Conservation (phyloP, 2,797 vertebrate species). For the Cuculus canorus region DNA sequence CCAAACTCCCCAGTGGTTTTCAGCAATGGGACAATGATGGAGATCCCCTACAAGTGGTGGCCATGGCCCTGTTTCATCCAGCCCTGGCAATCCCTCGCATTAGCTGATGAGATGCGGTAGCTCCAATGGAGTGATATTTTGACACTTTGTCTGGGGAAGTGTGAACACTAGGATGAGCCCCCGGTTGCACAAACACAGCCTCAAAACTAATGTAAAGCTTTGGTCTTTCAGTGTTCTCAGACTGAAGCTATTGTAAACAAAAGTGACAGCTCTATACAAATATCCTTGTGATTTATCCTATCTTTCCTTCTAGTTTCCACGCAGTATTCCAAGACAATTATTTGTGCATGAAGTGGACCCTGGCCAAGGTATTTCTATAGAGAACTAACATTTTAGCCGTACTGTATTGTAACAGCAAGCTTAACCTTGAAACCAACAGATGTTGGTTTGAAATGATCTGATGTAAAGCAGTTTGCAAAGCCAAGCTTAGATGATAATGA, state of each 20-base stretch:
- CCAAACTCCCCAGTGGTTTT: neutral
- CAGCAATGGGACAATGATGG: neutral
- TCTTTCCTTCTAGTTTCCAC: neutral
- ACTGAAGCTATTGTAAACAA: neutral
- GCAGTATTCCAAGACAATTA: neutral
- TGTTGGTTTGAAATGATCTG: constrained; percentile 45
- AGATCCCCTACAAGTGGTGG: neutral
- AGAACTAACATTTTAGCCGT: constrained; percentile 22
- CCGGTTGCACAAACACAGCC: neutral
- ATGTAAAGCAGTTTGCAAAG: constrained; percentile 2
- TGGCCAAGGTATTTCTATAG: neutral
- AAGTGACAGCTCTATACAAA: neutral
- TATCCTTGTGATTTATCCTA: neutral
- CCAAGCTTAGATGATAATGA: constrained; percentile 2
- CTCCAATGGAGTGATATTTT: neutral
- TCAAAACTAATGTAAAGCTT: neutral
- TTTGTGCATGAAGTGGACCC: neutral
- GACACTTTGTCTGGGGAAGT: neutral
- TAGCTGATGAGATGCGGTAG: rapidly evolving
- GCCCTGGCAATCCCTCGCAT: neutral
- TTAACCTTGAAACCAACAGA: constrained; percentile 48
- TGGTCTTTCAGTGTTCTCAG: neutral
- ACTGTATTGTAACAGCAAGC: neutral
- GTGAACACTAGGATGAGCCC: neutral
- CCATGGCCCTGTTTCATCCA: neutral